A percentile compares a stretch with the other conserved stretches of the same genome.
Evolutionary conservation across 2,888 invertebrate species (phyloP).

Genomic region (Mamestra brassicae): DNA sequence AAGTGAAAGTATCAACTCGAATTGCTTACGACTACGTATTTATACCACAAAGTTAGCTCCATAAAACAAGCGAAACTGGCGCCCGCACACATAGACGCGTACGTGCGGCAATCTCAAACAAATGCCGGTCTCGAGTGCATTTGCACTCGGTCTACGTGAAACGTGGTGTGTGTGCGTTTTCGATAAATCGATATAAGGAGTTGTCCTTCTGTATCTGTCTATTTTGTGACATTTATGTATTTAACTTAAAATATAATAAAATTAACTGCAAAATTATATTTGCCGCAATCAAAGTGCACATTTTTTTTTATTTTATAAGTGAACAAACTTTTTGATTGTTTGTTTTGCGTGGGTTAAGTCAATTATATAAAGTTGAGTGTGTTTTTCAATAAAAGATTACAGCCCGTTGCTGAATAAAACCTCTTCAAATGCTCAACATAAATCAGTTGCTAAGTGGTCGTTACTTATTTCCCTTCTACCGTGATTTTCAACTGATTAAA

Average conservation of each 20-base stretch:
- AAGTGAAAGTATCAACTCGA: no score
- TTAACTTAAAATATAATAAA: slow-evolving; percentile 4
- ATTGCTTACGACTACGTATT: no score
- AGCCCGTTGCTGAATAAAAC: not conserved
- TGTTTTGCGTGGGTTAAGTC: not conserved
- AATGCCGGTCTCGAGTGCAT: no score
- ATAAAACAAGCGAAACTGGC: not conserved
- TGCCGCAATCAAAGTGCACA: not conserved
- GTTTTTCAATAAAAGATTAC: not conserved
- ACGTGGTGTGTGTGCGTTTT: no score
- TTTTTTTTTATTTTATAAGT: not conserved
- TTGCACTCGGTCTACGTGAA: no score
- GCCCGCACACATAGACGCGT: no score
- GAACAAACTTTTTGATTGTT: slow-evolving; percentile 15
- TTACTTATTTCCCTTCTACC: no score
- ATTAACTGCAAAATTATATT: slow-evolving; percentile 16
- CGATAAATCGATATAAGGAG: no score
- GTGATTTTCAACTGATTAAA: no score
- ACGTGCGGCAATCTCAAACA: no score
- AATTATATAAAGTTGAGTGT: not conserved
- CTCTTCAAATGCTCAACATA: not conserved
- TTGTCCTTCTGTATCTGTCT: not conserved
- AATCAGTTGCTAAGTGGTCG: not conserved
- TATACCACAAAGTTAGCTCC: not conserved
- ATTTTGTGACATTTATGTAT: not conserved